phyloP scores from a whole-genome alignment of 2,113 vertebrate species.

The Theropithecus gelada region DNA sequence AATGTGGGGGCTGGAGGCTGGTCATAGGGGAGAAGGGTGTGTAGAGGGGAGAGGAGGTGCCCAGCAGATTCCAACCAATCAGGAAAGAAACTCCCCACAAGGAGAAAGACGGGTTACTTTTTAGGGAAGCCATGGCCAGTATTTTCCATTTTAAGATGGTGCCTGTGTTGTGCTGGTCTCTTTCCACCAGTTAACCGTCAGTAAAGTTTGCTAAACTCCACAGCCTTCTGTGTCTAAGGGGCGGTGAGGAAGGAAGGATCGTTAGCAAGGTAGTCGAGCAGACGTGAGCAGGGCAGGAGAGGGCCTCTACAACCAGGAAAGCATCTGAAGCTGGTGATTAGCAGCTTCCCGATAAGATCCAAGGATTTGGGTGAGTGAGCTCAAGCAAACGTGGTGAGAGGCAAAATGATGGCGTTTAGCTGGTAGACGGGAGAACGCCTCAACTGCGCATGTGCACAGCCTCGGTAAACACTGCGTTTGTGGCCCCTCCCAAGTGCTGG shows the following conservation, averaged over 20 bases:
- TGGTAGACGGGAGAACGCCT: no score
- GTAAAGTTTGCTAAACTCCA: background rate
- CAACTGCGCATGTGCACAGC: no score
- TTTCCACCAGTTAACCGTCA: background rate
- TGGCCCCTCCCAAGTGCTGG: no score
- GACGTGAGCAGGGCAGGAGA: no score
- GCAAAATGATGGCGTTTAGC: no score
- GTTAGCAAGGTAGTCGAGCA: no score
- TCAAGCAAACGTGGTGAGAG: fast-evolving
- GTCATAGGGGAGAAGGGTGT: background rate
- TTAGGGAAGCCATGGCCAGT: background rate
- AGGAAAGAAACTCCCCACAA: background rate
- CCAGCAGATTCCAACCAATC: background rate
- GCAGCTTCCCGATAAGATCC: no score
- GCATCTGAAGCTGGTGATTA: no score
- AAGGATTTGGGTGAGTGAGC: no score
- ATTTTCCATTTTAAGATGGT: background rate
- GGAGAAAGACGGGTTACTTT: background rate
- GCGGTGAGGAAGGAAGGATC: background rate
- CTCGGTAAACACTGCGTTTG: no score
- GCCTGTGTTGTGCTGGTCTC: background rate
- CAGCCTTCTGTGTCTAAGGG: background rate
- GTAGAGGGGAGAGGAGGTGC: background rate
- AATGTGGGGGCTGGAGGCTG: background rate
- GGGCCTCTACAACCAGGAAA: no score